These are phyloP conservation scores for Microplitis mediator DNA, from an alignment of 1,140 invertebrate species.

Conservation along the genomic window DNA sequence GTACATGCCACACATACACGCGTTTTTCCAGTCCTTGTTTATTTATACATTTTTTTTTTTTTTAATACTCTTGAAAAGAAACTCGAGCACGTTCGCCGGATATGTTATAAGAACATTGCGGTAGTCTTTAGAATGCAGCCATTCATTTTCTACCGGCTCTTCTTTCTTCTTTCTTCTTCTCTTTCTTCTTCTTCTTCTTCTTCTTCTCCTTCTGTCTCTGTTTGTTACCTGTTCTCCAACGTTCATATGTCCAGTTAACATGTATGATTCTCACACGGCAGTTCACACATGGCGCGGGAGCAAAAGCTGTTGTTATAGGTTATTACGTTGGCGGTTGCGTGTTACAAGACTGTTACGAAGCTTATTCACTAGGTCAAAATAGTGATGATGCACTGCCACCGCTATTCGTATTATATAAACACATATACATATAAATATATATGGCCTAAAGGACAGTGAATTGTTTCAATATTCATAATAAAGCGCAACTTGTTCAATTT, in stretches of 20 bases:
- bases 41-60: too few relatives aligned
- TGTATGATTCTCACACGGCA: constrained; percentile 24
- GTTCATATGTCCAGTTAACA: constrained; percentile 3
- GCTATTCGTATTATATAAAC: neutral
- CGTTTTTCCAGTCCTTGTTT: too few relatives aligned
- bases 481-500: neutral
- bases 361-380: constrained; percentile 25
- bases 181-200: too few relatives aligned
- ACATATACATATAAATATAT: neutral
- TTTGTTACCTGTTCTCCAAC: neutral
- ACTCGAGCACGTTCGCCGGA: constrained; percentile 14
- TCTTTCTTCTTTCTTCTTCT: too few relatives aligned
- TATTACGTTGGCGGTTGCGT: constrained; percentile 27
- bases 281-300: constrained; percentile 10
- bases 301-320: constrained; percentile 18
- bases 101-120: constrained; percentile 9
- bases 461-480: constrained; percentile 7
- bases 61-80: neutral
- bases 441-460: neutral
- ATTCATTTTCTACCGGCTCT: constrained; percentile 12
- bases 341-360: constrained; percentile 15
- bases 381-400: constrained; percentile 17
- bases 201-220: neutral
- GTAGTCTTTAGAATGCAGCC: constrained; percentile 4
- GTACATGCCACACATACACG: too few relatives aligned